These are phyloP conservation scores for Myiothlypis chrysogaster DNA, from an alignment of 2,797 vertebrate species.

Conservation along the genomic window DNA sequence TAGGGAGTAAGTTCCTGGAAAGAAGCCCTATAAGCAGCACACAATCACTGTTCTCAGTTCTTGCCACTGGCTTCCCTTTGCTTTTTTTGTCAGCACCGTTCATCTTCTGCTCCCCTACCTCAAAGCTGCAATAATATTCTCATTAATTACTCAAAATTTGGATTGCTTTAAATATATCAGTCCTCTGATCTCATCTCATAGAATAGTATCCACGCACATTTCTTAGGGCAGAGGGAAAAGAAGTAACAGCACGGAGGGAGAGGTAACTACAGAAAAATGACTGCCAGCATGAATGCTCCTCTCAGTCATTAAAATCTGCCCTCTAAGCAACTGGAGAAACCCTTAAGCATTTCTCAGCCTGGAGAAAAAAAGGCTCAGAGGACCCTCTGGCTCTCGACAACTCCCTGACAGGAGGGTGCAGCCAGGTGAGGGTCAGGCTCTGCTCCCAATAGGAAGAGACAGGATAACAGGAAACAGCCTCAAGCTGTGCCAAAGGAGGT, in stretches of 20 bases:
- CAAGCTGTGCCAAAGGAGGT: not conserved
- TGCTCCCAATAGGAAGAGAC: not conserved
- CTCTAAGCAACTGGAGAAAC: not conserved
- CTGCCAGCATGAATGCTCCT: not conserved
- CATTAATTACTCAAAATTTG: not conserved
- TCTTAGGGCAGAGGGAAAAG: not conserved
- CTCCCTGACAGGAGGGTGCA: not conserved
- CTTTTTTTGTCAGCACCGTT: not conserved
- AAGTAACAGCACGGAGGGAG: not conserved
- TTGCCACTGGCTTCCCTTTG: not conserved
- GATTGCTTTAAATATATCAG: not conserved
- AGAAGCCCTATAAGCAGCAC: not conserved
- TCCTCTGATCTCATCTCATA: not conserved
- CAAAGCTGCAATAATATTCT: not conserved
- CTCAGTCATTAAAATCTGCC: not conserved
- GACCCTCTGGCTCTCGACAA: accelerated
- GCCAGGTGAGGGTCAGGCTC: accelerated
- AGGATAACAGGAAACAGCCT: not conserved
- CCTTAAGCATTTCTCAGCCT: not conserved
- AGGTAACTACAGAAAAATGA: not conserved
- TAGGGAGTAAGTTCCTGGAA: not conserved
- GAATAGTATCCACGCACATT: accelerated
- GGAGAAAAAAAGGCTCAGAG: not conserved
- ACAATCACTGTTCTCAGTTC: not conserved
- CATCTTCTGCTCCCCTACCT: not conserved